These are phyloP conservation scores for Campoplex nolae DNA, from an alignment of 2,888 invertebrate genomes.

Conservation along the genomic window DNA sequence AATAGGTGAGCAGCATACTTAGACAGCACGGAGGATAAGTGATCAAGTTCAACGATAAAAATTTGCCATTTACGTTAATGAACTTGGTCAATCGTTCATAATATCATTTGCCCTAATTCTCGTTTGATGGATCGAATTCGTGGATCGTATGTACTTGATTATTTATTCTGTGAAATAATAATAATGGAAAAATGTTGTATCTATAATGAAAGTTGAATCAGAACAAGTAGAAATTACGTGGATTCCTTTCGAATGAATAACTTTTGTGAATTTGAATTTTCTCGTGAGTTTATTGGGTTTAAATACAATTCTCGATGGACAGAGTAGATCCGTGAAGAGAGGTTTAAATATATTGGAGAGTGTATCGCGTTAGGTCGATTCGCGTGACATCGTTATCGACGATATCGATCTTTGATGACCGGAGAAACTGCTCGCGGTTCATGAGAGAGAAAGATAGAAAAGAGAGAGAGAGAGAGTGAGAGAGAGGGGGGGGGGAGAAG, in stretches of 20 bases:
- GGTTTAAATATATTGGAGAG: slow-evolving; percentile 20
- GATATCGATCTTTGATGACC: slow-evolving; percentile 67
- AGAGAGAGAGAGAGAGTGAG: neutral
- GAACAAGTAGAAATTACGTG: neutral
- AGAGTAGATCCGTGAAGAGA: neutral
- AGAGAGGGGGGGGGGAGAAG: neutral
- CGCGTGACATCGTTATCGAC: slow-evolving; percentile 65
- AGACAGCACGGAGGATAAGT: slow-evolving; percentile 18
- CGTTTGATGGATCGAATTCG: slow-evolving; percentile 18
- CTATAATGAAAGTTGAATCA: neutral
- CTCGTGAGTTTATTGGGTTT: neutral
- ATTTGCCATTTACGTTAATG: slow-evolving; percentile 50
- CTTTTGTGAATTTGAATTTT: neutral
- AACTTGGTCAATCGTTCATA: slow-evolving; percentile 62
- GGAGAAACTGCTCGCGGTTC: slow-evolving; percentile 46
- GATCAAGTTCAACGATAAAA: slow-evolving; percentile 21
- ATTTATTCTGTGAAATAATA: neutral
- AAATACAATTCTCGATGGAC: slow-evolving; percentile 12
- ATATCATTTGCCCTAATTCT: slow-evolving; percentile 62
- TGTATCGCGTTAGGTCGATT: slow-evolving; percentile 41
- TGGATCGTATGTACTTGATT: neutral
- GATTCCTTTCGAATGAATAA: neutral
- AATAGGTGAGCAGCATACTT: slow-evolving; percentile 8
- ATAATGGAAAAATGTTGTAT: neutral
- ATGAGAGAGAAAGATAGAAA: slow-evolving; percentile 14